Conservation (phyloP, 2,113 vertebrate species). For the Ardeotis arabs region DNA sequence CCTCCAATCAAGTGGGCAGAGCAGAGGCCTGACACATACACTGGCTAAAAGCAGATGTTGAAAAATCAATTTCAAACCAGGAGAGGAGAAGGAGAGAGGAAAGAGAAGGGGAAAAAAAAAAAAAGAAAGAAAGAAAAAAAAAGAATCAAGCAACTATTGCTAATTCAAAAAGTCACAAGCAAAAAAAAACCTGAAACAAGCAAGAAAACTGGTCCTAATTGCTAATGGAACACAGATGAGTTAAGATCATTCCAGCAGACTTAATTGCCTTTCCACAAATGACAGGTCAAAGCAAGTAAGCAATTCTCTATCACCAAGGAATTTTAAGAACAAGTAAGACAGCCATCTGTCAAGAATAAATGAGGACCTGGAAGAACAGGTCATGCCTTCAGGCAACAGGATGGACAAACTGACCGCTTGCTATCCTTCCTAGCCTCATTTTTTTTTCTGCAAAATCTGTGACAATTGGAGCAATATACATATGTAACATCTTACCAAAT, state of each 20-base stretch:
- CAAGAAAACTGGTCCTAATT: background rate
- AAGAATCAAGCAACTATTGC: background rate
- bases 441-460: background rate
- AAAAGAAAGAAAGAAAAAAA: background rate
- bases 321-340: background rate
- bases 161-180: background rate
- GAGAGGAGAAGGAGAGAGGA: background rate
- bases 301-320: background rate
- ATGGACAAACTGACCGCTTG: background rate
- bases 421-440: background rate
- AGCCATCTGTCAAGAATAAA: constrained; percentile 14
- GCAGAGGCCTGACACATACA: background rate
- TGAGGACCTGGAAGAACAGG: background rate
- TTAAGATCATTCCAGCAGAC: background rate
- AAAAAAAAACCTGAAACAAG: background rate
- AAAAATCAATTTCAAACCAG: background rate
- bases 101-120: background rate
- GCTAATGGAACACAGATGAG: background rate
- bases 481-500: background rate
- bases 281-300: background rate
- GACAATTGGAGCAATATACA: background rate
- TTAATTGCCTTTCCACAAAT: constrained; percentile 30
- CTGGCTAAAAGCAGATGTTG: background rate
- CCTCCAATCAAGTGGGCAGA: background rate
- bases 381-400: background rate